Conservation (phyloP, 53 echinoderm and acorn worm genomes). For the Hippasteria phrygiana region DNA sequence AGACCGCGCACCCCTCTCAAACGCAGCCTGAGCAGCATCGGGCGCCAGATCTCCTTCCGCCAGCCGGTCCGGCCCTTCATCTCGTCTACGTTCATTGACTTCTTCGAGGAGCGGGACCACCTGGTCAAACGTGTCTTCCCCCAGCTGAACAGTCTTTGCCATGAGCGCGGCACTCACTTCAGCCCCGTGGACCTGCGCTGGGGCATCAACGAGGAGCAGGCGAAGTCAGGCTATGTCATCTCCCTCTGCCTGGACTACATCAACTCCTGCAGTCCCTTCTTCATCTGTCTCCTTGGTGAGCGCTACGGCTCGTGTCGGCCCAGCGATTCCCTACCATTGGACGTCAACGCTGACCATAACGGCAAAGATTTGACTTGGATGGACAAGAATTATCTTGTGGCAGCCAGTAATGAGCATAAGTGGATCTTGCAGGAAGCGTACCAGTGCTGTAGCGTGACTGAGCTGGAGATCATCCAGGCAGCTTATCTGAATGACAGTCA, state of each 20-base stretch:
- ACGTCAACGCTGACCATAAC: conserved; percentile 24
- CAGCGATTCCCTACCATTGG: conserved; percentile 55
- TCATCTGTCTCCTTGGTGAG: conserved; percentile 95
- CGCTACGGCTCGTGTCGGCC: conserved; percentile 92
- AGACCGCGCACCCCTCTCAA: conserved; percentile 49
- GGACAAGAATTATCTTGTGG: conserved; percentile 85
- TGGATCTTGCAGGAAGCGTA: conserved; percentile 95
- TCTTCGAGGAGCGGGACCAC: conserved; percentile 89
- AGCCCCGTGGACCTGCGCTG: conserved; percentile 92
- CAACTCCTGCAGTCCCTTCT: conserved; percentile 88
- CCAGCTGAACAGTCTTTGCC: conserved; percentile 83
- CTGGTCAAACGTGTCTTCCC: conserved; percentile 88
- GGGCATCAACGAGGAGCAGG: conserved; percentile 93
- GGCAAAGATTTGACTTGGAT: conserved; percentile 69
- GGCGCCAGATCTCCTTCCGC: conserved; percentile 74
- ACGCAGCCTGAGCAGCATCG: conserved; percentile 73
- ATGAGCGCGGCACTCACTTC: conserved; percentile 82
- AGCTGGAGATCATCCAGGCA: conserved; percentile 96
- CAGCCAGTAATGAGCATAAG: conserved; percentile 85
- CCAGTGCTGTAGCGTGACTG: conserved; percentile 91
- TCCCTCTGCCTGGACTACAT: conserved; percentile 94
- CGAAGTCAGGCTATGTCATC: conserved; percentile 82
- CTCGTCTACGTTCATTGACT: conserved; percentile 95
- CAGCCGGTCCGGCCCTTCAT: conserved; percentile 93
- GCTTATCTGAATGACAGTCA: conserved; percentile 84